Evolutionary conservation across 2,113 vertebrate species (phyloP).

Genomic region (Ifrita kowaldi): DNA sequence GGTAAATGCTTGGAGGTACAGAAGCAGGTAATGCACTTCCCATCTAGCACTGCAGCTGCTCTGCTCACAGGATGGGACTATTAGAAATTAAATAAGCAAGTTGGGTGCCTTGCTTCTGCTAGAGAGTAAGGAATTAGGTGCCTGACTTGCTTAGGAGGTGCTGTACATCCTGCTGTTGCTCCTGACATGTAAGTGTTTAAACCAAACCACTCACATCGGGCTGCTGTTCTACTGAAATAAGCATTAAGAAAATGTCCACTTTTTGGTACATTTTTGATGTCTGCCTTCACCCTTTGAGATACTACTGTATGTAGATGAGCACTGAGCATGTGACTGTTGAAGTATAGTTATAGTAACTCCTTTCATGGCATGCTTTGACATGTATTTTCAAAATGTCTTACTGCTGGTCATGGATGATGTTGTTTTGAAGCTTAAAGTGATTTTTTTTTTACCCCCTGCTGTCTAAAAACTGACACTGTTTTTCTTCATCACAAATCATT

Average conservation of each 20-base stretch:
- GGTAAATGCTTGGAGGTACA: not conserved
- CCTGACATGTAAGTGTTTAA: not conserved
- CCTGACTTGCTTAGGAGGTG: not conserved
- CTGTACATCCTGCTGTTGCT: not conserved
- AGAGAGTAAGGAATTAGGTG: not conserved
- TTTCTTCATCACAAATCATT: not conserved
- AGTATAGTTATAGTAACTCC: not conserved
- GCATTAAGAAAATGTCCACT: not conserved
- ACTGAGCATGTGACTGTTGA: not conserved
- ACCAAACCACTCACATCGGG: not conserved
- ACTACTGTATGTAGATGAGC: not conserved
- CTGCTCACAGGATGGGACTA: not conserved
- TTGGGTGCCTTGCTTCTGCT: not conserved
- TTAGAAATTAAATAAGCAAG: not conserved
- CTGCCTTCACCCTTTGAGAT: not conserved
- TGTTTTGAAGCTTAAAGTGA: not conserved
- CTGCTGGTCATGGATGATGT: not conserved
- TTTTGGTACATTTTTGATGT: not conserved
- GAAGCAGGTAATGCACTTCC: not conserved
- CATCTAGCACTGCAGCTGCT: not conserved
- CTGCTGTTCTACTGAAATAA: not conserved
- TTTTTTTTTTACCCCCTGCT: fast-evolving
- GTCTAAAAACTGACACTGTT: not conserved
- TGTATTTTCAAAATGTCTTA: not conserved
- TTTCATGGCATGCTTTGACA: not conserved